Conservation (phyloP, 2,113 vertebrate species). For the Antechinus stuartii region DNA sequence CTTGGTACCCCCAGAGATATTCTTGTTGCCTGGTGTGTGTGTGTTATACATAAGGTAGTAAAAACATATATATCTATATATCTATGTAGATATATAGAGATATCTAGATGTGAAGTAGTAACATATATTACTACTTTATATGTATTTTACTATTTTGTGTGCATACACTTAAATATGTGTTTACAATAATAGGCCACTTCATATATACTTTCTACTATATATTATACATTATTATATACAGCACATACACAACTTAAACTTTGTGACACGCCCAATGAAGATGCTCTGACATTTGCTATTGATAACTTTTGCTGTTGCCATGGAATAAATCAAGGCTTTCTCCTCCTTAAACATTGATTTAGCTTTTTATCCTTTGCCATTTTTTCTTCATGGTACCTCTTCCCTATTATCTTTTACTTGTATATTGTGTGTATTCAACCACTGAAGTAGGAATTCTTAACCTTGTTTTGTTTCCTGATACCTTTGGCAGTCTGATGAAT, state of each 20-base stretch:
- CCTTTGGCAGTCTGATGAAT: background rate
- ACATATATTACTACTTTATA: too few species aligned
- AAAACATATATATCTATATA: too few species aligned
- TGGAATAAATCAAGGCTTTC: background rate
- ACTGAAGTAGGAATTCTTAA: background rate
- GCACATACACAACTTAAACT: background rate
- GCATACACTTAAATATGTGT: background rate
- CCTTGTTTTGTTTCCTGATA: background rate
- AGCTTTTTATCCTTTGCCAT: background rate
- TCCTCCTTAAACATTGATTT: background rate
- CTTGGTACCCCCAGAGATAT: background rate
- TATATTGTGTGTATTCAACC: background rate
- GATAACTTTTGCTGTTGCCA: background rate
- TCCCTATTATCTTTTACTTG: background rate
- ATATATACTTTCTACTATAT: background rate
- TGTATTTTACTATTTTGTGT: too few species aligned
- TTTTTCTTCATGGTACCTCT: background rate
- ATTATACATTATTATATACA: background rate
- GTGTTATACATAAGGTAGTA: background rate
- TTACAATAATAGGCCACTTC: background rate
- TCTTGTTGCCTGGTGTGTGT: background rate
- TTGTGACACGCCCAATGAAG: background rate
- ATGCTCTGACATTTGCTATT: background rate
- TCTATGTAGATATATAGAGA: too few species aligned
- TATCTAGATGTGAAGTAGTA: too few species aligned